Conservation (phyloP, 1,140 invertebrate species). For the Drosophila nikananu region DNA sequence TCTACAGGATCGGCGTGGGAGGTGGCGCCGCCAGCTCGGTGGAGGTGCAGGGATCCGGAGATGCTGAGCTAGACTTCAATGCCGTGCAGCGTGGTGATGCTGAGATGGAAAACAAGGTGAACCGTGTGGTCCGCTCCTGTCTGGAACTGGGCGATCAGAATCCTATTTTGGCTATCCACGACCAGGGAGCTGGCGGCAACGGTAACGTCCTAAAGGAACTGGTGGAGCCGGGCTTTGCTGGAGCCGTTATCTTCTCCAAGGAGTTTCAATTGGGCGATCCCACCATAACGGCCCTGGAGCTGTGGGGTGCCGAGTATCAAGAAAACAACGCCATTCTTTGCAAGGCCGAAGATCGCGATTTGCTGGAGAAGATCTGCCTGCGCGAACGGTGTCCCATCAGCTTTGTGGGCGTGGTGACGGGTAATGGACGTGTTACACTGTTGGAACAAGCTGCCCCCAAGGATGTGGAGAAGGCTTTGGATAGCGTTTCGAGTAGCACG, state of each 20-base stretch:
- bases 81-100: constrained; percentile 99
- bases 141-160: constrained; percentile 93
- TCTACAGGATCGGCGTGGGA: constrained; percentile 98
- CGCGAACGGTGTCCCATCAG: constrained; percentile 97
- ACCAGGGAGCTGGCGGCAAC: constrained; percentile 97
- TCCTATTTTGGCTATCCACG: constrained; percentile 92
- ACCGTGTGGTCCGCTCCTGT: constrained; percentile 96
- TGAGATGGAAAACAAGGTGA: constrained; percentile 99
- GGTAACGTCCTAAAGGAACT: constrained; percentile 99
- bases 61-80: constrained; percentile 95
- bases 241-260: constrained; percentile 95
- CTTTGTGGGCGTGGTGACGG: constrained; percentile 96
- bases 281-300: constrained; percentile 95
- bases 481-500: not conserved
- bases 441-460: constrained; percentile 87
- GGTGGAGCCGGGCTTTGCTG: constrained; percentile 92
- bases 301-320: constrained; percentile 99
- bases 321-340: constrained; percentile 97
- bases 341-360: constrained; percentile 87
- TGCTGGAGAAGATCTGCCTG: constrained; percentile 90
- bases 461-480: constrained; percentile 82
- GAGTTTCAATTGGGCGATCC: constrained; percentile 97
- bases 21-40: constrained; percentile 98
- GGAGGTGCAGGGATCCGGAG: constrained; percentile 95
- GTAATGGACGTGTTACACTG: constrained; percentile 92